These are phyloP conservation scores for Sphaeridia pumilis DNA, from an alignment of 2,888 invertebrate species.

Conservation along the genomic window DNA sequence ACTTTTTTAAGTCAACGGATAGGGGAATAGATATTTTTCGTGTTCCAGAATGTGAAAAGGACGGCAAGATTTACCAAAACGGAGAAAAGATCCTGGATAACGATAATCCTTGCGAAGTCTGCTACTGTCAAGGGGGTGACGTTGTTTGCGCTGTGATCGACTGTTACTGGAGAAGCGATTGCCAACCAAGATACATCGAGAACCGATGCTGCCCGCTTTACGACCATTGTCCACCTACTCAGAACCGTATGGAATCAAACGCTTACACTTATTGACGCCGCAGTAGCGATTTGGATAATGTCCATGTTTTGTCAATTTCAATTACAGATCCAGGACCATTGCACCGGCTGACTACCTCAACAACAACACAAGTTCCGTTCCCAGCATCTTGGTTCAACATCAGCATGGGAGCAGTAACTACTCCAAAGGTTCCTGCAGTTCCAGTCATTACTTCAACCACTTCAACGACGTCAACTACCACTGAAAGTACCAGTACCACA, in stretches of 20 bases:
- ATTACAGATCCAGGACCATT: conserved; percentile 16
- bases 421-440: not conserved
- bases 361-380: conserved; percentile 7
- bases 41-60: conserved; percentile 59
- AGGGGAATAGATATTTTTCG: not conserved
- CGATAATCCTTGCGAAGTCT: conserved; percentile 62
- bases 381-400: conserved; percentile 18
- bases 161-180: conserved; percentile 64
- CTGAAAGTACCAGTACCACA: not conserved
- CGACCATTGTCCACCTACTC: conserved; percentile 58
- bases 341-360: conserved; percentile 13
- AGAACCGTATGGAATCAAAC: conserved; percentile 26
- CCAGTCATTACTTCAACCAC: not conserved
- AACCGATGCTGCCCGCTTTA: conserved; percentile 71
- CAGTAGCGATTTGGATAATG: not conserved
- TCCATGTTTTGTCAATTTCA: not conserved
- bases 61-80: conserved; percentile 60
- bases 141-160: conserved; percentile 64
- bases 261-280: too few relatives aligned
- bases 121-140: conserved; percentile 69
- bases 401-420: conserved; percentile 8
- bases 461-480: not conserved
- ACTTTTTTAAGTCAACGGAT: not conserved
- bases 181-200: conserved; percentile 56
- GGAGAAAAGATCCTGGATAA: conserved; percentile 62